phyloP scores from a whole-genome alignment of 2,797 vertebrate genomes.

The Aratinga solstitialis region DNA sequence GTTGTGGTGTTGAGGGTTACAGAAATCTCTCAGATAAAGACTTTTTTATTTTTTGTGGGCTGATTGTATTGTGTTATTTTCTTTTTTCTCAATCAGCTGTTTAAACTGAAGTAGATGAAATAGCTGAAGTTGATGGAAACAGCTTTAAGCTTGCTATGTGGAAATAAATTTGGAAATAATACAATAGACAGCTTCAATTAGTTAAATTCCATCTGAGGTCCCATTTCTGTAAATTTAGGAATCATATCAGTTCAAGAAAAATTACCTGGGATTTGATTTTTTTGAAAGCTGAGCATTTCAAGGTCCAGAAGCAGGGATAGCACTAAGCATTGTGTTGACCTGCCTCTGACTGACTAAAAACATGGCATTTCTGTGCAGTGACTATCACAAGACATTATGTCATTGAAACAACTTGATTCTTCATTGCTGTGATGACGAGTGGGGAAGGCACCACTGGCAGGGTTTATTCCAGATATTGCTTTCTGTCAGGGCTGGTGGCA shows the following conservation, averaged over 20 bases:
- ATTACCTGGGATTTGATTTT: background rate
- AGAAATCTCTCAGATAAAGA: background rate
- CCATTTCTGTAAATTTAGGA: background rate
- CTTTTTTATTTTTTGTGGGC: background rate
- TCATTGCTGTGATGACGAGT: background rate
- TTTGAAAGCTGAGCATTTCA: background rate
- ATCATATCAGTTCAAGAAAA: background rate
- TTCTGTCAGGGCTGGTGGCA: background rate
- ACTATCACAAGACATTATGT: background rate
- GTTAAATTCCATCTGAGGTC: background rate
- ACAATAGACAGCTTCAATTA: background rate
- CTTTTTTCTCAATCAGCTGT: background rate
- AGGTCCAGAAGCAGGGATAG: background rate
- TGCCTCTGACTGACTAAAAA: background rate
- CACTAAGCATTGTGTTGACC: background rate
- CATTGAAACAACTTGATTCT: background rate
- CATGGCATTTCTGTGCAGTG: background rate
- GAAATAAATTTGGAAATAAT: background rate
- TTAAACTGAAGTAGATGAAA: background rate
- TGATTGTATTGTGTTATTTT: background rate
- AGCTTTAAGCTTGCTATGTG: background rate
- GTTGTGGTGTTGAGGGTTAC: background rate
- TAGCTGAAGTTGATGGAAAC: background rate
- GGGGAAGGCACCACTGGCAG: background rate
- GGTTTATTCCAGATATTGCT: background rate